phyloP scores from a whole-genome alignment of 2,888 invertebrate genomes.

The Nezara viridula region DNA sequence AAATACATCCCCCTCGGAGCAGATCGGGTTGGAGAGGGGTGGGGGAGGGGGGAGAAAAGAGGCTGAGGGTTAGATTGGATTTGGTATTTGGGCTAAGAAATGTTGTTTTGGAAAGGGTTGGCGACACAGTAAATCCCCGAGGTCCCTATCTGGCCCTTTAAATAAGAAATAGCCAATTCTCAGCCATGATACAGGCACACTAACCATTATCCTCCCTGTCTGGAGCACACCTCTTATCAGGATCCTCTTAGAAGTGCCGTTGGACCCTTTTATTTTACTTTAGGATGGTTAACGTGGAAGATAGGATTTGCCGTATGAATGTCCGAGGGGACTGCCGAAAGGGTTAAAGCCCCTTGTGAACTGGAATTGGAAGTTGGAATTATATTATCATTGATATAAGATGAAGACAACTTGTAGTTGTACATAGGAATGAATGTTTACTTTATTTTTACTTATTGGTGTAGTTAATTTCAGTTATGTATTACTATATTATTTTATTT shows the following conservation, averaged over 20 bases:
- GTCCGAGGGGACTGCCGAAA: not conserved
- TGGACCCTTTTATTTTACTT: conserved; percentile 19
- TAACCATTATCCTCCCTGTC: conserved; percentile 30
- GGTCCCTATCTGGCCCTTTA: conserved; percentile 36
- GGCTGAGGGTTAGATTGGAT: conserved; percentile 38
- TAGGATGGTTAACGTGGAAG: not conserved
- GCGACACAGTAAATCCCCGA: conserved; percentile 39
- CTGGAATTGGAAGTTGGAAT: not conserved
- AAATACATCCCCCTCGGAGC: not conserved
- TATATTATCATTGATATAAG: not conserved
- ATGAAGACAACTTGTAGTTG: too few relatives aligned
- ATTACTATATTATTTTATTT: too few relatives aligned
- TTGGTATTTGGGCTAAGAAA: conserved; percentile 42
- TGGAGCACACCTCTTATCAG: conserved; percentile 35
- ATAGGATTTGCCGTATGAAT: not conserved
- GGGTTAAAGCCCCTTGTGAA: not conserved
- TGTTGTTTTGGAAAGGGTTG: conserved; percentile 47
- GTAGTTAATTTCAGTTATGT: too few relatives aligned
- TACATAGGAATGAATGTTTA: too few relatives aligned
- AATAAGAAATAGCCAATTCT: conserved; percentile 47
- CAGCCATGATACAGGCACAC: conserved; percentile 42
- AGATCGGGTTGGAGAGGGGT: not conserved
- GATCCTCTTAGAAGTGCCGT: not conserved
- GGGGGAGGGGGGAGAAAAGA: not conserved
- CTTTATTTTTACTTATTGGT: too few relatives aligned